phyloP scores from a whole-genome alignment of 2,888 invertebrate genomes.

The Dicranocentrus wangi region DNA sequence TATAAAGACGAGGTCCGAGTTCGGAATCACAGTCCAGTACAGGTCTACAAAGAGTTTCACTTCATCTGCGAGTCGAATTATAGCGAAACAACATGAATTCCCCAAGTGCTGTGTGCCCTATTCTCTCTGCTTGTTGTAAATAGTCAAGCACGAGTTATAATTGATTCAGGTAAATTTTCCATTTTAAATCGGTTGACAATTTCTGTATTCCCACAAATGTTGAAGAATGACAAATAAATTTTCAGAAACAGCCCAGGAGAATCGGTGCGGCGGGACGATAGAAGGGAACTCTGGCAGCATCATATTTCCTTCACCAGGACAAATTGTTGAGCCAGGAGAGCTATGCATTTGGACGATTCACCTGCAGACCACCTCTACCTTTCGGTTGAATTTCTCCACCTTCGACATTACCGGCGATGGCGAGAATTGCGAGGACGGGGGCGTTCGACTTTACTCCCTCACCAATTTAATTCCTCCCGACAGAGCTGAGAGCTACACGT shows the following conservation, averaged over 20 bases:
- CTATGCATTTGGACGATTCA: slow-evolving; percentile 44
- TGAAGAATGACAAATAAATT: too few relatives aligned
- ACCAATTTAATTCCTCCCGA: slow-evolving; percentile 27
- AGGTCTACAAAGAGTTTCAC: too few relatives aligned
- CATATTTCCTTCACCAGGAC: neutral
- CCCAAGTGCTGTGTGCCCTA: too few relatives aligned
- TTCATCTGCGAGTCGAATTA: too few relatives aligned
- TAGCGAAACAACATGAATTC: too few relatives aligned
- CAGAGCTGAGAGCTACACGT: slow-evolving; percentile 22
- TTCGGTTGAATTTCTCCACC: slow-evolving; percentile 35
- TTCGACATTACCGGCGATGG: slow-evolving; percentile 14
- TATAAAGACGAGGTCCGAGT: too few relatives aligned
- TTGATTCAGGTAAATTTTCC: neutral
- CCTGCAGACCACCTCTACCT: slow-evolving; percentile 16
- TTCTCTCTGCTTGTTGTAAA: too few relatives aligned
- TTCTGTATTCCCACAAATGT: neutral
- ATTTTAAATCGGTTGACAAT: neutral
- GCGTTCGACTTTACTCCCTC: slow-evolving; percentile 36
- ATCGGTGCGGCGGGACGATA: slow-evolving; percentile 29
- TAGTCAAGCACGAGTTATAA: neutral
- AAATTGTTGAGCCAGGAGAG: neutral
- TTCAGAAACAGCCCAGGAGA: slow-evolving; percentile 7
- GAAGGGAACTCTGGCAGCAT: slow-evolving; percentile 18
- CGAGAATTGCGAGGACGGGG: slow-evolving; percentile 22
- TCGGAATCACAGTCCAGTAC: too few relatives aligned